A percentile compares a stretch with the other conserved stretches of the same genome.
phyloP scores from a whole-genome alignment of 2,888 invertebrate genomes.

The Drosophila testacea region DNA sequence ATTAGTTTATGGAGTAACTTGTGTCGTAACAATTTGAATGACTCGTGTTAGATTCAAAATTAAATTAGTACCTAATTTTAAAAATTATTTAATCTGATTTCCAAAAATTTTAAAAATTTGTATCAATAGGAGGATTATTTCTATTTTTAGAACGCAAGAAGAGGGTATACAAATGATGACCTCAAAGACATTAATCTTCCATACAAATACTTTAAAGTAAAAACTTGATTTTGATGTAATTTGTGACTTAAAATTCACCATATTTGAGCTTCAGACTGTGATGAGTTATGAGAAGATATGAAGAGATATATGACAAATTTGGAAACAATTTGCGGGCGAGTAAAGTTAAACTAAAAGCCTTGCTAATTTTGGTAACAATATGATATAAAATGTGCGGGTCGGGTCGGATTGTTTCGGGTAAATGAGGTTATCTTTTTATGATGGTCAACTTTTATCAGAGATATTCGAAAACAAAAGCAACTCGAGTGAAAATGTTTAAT shows the following conservation, averaged over 20 bases:
- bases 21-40: too few relatives aligned
- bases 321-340: neutral
- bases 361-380: constrained; percentile 21
- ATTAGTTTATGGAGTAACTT: neutral
- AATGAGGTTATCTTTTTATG: constrained; percentile 32
- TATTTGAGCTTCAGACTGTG: neutral
- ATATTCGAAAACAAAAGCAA: constrained; percentile 33
- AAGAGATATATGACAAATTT: constrained; percentile 15
- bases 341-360: neutral
- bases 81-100: too few relatives aligned
- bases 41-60: too few relatives aligned
- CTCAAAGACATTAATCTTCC: neutral
- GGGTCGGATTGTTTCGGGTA: neutral
- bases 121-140: too few relatives aligned
- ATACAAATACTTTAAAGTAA: neutral
- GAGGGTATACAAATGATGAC: too few relatives aligned
- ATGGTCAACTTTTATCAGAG: constrained; percentile 48
- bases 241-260: neutral
- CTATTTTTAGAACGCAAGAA: too few relatives aligned
- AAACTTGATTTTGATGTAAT: neutral
- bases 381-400: constrained; percentile 37
- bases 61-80: neutral
- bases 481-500: constrained; percentile 71
- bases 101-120: too few relatives aligned
- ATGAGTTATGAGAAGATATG: neutral